Base-by-base conservation (phyloP, 2,888 invertebrate species). In the Aelia acuminata region DNA sequence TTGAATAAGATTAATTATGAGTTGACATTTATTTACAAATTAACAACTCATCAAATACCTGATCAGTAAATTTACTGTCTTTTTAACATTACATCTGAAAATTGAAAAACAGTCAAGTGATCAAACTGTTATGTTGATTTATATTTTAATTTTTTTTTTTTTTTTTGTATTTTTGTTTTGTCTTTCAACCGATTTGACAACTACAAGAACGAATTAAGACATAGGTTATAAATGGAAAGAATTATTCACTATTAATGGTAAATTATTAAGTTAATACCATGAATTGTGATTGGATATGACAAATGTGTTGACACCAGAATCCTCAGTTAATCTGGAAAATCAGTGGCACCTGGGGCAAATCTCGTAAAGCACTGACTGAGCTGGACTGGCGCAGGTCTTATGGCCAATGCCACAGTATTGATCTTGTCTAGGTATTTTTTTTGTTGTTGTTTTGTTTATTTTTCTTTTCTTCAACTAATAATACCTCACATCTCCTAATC, bases 301-400 rank as follows among this genome's bases (percentile, higher is more conserved):
- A 31, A 63, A 63, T 63, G 31, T 18, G 15, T 13, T 26, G 63
- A 18, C 63, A 31, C 31, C 31, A 18, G 31, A 31, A 63, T 31
- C 31, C 31, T 63, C 31, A 63, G 31, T 63, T 31, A 8, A 57
- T 63, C 18, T 5, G 18, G 31, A 2, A 63, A 63, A 63, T 18
- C 31, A 63, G 15, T 63, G 63, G 31, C 31, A 63, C 18, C 63
- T 63, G 63, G 13, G 31, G 15, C 15, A 35, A 63, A 63, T 31
- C 31, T 63, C 31, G 31, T 31, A 13, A 63, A 63, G 63, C 63
- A 63, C 63, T 63, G 63, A 63, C 63, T 63, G 63, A 63, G 31
- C 31, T 63, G 31, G 63, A 31, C 63, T 11, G 18, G 63, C 63
- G 63, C 63, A 63, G 63, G 63, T 31, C 63, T 1, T 31, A 31